phyloP scores from a whole-genome alignment of 2,113 vertebrate species.

The Narcine bancroftii region DNA sequence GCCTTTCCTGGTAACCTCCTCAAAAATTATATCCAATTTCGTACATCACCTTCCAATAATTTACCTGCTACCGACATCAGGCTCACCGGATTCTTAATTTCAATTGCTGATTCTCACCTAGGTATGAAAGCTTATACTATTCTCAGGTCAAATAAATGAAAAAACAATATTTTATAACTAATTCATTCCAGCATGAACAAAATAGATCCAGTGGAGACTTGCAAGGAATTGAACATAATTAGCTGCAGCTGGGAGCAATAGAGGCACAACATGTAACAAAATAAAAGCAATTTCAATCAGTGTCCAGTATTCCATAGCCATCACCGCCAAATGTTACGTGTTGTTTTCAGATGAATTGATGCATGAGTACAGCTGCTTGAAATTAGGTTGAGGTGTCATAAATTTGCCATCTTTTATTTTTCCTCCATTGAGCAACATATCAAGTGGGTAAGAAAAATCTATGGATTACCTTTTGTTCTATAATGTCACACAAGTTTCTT shows the following conservation, averaged over 20 bases:
- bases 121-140: neutral
- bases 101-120: neutral
- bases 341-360: neutral
- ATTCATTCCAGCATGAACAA: neutral
- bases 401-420: neutral
- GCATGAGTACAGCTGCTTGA: neutral
- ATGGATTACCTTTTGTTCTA: neutral
- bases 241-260: neutral
- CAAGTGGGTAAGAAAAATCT: neutral
- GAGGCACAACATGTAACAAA: neutral
- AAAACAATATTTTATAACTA: neutral
- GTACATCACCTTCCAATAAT: too few species aligned
- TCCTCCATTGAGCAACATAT: neutral
- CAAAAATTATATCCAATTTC: too few species aligned
- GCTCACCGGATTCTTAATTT: neutral
- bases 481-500: neutral
- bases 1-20: too few species aligned
- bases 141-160: neutral
- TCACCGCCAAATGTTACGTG: too few species aligned
- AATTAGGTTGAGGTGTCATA: neutral
- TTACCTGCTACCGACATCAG: too few species aligned
- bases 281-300: neutral
- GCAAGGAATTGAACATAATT: constrained; percentile 21
- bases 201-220: neutral
- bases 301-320: neutral